Evolutionary conservation across 2,888 invertebrate genomes (phyloP).

Genomic region (Cephus runcator): DNA sequence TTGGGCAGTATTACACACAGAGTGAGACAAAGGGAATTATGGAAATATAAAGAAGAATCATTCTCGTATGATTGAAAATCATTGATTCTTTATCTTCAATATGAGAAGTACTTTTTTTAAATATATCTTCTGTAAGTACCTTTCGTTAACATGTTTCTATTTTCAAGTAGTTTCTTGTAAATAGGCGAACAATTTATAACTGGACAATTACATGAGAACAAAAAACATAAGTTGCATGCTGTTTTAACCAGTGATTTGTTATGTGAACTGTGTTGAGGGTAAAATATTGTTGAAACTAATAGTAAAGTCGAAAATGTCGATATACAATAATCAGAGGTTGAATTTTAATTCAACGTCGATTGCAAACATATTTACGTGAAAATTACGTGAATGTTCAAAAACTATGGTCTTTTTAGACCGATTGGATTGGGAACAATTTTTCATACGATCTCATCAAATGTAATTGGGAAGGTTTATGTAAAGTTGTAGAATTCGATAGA

Average conservation of each 20-base stretch:
- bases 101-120: background rate
- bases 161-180: background rate
- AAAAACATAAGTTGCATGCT: too few species aligned
- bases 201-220: too few species aligned
- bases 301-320: background rate
- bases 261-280: background rate
- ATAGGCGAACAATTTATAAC: background rate
- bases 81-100: background rate
- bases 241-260: too few species aligned
- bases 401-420: background rate
- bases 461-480: background rate
- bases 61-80: background rate
- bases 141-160: background rate
- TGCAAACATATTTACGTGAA: background rate
- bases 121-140: background rate
- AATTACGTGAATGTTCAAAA: background rate
- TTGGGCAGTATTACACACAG: constrained; percentile 43
- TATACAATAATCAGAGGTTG: background rate
- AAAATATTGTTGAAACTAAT: background rate
- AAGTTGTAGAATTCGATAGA: background rate
- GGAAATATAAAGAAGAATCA: background rate
- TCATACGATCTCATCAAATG: background rate
- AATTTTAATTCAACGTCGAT: background rate
- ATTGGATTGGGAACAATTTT: background rate
- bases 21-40: background rate